phyloP scores from a whole-genome alignment of 2,797 vertebrate genomes.

The Oreochromis grahami region DNA sequence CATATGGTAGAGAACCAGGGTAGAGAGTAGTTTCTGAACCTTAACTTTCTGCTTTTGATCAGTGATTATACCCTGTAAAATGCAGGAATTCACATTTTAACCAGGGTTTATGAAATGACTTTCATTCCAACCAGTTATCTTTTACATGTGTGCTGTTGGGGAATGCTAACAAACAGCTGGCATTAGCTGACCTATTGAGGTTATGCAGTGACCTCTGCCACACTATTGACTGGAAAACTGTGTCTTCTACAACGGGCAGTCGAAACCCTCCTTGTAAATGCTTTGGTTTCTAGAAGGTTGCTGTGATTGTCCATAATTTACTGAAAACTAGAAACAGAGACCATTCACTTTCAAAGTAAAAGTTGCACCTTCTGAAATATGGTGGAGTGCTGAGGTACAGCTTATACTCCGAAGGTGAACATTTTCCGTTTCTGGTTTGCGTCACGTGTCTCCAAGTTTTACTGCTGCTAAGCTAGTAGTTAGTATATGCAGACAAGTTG shows the following conservation, averaged over 20 bases:
- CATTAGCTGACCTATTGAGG: not conserved
- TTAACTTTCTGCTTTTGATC: not conserved
- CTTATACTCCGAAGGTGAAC: not conserved
- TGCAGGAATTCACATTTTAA: not conserved
- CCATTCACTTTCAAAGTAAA: not conserved
- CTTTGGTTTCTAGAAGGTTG: not conserved
- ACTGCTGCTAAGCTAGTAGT: not conserved
- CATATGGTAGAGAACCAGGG: not conserved
- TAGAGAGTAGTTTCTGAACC: not conserved
- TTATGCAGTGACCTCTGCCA: not conserved
- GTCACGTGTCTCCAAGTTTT: not conserved
- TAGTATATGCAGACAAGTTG: not conserved
- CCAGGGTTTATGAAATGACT: not conserved
- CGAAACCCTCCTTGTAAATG: not conserved
- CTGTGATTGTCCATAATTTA: not conserved
- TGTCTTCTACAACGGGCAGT: not conserved
- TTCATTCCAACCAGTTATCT: not conserved
- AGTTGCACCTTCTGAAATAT: not conserved
- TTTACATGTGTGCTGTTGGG: not conserved
- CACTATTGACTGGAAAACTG: not conserved
- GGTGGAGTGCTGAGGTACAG: not conserved
- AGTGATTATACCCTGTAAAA: not conserved
- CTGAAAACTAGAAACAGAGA: not conserved
- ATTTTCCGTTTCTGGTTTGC: not conserved
- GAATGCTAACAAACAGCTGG: not conserved